These are phyloP conservation scores for Pagetopsis macropterus DNA, from an alignment of 2,797 vertebrate genomes.

Conservation along the genomic window DNA sequence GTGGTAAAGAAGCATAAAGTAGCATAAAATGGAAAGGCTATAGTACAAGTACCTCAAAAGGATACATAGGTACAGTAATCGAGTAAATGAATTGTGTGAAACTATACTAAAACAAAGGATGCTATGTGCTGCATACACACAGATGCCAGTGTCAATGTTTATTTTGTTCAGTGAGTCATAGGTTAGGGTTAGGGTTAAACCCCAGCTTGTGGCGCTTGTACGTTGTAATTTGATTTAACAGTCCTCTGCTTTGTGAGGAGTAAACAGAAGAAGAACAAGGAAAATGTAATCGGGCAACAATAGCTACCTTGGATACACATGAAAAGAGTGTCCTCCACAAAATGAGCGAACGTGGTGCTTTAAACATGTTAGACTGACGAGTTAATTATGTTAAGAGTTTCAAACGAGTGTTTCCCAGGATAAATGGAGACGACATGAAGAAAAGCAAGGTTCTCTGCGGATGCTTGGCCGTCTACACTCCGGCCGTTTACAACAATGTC, in stretches of 20 bases:
- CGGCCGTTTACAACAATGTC: constrained; percentile 46
- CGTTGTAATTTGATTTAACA: constrained; percentile 3
- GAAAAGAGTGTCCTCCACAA: neutral
- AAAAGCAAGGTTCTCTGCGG: constrained; percentile 9
- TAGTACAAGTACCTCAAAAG: too few relatives aligned
- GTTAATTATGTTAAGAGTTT: neutral
- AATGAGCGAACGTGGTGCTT: neutral
- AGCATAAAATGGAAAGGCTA: too few relatives aligned
- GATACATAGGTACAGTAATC: too few relatives aligned
- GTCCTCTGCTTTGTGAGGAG: constrained; percentile 6
- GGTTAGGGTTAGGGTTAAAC: too few relatives aligned
- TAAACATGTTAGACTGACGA: constrained; percentile 19
- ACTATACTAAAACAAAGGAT: too few relatives aligned
- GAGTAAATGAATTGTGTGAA: too few relatives aligned
- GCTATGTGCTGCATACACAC: neutral
- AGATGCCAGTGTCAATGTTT: neutral
- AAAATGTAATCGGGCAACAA: neutral
- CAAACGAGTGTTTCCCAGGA: neutral
- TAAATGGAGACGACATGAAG: constrained; percentile 23
- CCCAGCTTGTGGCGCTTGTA: neutral
- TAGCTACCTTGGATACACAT: neutral
- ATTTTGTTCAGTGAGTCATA: neutral
- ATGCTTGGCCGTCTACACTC: constrained; percentile 39
- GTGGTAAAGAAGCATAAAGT: too few relatives aligned
- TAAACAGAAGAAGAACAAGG: constrained; percentile 3